phyloP scores from a whole-genome alignment of 2,113 vertebrate genomes.

The Corythaixoides concolor region DNA sequence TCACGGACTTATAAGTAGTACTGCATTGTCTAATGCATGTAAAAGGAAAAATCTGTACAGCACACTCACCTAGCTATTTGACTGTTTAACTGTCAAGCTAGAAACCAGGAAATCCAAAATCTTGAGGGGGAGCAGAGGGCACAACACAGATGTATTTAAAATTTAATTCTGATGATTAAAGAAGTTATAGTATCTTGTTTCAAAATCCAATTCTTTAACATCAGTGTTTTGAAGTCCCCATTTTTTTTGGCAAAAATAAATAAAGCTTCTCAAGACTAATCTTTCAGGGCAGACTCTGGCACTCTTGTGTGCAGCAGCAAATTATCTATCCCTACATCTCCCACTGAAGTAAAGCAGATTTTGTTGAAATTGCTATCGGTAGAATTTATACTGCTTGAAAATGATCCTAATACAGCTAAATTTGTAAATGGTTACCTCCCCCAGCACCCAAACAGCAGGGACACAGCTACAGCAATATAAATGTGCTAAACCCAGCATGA shows the following conservation, averaged over 20 bases:
- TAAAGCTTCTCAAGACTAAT: not conserved
- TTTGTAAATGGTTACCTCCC: slow-evolving; percentile 6
- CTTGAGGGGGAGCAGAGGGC: not conserved
- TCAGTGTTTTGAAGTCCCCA: not conserved
- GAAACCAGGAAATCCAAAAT: not conserved
- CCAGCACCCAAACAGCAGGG: slow-evolving; percentile 44
- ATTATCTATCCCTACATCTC: not conserved
- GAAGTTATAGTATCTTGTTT: not conserved
- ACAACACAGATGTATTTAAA: not conserved
- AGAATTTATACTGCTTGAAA: not conserved
- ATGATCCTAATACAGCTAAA: not conserved
- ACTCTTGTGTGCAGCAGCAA: not conserved
- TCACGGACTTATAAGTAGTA: not conserved
- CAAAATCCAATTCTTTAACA: not conserved
- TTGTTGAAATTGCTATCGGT: not conserved
- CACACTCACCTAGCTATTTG: not conserved
- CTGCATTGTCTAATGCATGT: not conserved
- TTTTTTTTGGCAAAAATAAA: not conserved
- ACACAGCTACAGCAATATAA: not conserved
- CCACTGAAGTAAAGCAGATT: not conserved
- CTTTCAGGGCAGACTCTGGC: not conserved
- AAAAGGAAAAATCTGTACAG: not conserved
- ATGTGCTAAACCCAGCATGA: slow-evolving; percentile 49
- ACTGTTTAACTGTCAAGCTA: not conserved
- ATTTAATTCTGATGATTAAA: not conserved